These are phyloP conservation scores for Rhea pennata DNA, from an alignment of 2,113 vertebrate species.

Conservation along the genomic window DNA sequence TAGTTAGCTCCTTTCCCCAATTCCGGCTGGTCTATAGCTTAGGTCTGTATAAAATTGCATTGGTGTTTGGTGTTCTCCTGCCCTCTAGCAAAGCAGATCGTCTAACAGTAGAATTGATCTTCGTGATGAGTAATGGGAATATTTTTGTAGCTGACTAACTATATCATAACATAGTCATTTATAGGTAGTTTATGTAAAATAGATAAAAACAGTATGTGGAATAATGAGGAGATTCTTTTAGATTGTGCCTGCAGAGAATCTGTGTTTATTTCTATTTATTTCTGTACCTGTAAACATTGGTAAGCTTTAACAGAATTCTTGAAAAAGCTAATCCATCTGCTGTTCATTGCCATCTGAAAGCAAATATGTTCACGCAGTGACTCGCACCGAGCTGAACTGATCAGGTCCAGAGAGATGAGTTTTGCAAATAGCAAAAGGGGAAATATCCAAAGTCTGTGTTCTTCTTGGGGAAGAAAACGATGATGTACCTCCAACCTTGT, in stretches of 20 bases:
- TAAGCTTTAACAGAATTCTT: not conserved
- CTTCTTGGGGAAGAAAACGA: not conserved
- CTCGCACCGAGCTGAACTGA: rapidly evolving
- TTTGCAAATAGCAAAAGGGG: not conserved
- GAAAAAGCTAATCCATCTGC: not conserved
- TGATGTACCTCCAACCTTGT: not conserved
- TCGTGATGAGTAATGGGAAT: not conserved
- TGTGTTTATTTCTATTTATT: not conserved
- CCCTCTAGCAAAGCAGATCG: not conserved
- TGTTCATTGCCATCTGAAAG: not conserved
- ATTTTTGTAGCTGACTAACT: not conserved
- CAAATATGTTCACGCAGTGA: rapidly evolving
- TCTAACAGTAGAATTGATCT: not conserved
- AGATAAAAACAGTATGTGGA: rapidly evolving
- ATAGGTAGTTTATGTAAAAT: not conserved
- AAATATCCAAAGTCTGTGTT: rapidly evolving
- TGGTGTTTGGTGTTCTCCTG: not conserved
- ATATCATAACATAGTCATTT: not conserved
- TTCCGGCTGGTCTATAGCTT: not conserved
- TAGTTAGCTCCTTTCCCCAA: not conserved
- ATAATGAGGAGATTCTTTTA: not conserved
- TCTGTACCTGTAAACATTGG: not conserved
- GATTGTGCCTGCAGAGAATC: not conserved
- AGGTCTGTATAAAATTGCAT: not conserved
- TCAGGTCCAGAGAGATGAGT: not conserved